phyloP scores from a whole-genome alignment of 1,140 invertebrate genomes.

The Aphis craccivora region DNA sequence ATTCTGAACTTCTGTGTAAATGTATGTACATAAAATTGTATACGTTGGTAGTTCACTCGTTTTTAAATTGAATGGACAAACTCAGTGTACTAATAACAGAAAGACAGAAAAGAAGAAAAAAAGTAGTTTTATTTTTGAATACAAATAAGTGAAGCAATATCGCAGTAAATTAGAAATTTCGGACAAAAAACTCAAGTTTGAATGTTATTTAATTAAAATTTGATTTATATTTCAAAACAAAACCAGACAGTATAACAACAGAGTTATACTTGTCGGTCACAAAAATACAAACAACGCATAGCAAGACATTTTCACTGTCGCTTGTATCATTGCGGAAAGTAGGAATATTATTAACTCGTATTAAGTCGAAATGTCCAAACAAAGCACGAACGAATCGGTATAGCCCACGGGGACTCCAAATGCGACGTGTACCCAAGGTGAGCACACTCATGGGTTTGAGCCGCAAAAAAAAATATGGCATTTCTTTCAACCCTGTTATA shows the following conservation, averaged over 20 bases:
- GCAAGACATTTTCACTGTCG: background rate
- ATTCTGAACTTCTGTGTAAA: background rate
- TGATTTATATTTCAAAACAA: background rate
- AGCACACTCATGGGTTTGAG: no score
- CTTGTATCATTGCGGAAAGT: no score
- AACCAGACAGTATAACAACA: background rate
- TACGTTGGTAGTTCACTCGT: background rate
- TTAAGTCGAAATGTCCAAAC: background rate
- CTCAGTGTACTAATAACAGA: background rate
- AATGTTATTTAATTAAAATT: background rate
- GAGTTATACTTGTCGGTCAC: background rate
- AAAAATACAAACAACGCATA: background rate
- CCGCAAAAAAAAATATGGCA: no score
- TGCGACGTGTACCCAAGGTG: background rate
- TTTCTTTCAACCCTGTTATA: no score
- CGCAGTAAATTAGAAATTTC: background rate
- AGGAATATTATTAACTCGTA: background rate
- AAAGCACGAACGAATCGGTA: no score
- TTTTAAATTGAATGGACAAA: background rate
- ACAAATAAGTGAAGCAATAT: background rate
- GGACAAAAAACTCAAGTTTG: background rate
- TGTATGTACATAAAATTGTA: background rate
- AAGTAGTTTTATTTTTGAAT: no score
- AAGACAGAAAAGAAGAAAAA: background rate
- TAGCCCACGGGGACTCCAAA: background rate